Evolutionary conservation across 2,888 invertebrate genomes (phyloP).

Genomic region (Cephus spinipes): DNA sequence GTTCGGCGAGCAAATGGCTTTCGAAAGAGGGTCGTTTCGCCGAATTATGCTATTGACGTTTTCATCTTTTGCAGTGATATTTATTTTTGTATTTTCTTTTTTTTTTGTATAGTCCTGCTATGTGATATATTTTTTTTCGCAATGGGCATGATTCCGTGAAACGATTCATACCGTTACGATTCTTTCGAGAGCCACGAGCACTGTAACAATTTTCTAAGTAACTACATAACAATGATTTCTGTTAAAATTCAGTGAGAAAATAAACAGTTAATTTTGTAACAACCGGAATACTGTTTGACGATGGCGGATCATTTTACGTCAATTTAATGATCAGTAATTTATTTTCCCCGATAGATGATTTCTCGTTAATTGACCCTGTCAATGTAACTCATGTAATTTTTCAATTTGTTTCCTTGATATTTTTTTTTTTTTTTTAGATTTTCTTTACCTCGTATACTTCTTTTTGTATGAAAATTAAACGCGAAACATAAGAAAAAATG

Average conservation of each 20-base stretch:
- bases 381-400: neutral
- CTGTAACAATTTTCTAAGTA: conserved; percentile 26
- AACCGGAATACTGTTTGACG: conserved; percentile 39
- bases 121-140: neutral
- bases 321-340: neutral
- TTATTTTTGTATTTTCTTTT: neutral
- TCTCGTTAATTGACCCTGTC: neutral
- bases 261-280: conserved; percentile 47
- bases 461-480: conserved; percentile 4
- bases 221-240: conserved; percentile 51
- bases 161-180: conserved; percentile 11
- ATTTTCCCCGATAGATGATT: neutral
- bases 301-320: neutral
- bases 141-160: conserved; percentile 17
- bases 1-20: conserved; percentile 29
- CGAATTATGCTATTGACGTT: conserved; percentile 10
- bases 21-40: conserved; percentile 27
- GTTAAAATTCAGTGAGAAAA: conserved; percentile 41
- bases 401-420: neutral
- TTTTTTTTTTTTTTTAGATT: neutral
- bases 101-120: neutral
- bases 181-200: conserved; percentile 31
- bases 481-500: neutral
- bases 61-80: neutral
- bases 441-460: neutral